phyloP scores from a whole-genome alignment of 2,797 vertebrate genomes.

The Gadopsis bispinosus region DNA sequence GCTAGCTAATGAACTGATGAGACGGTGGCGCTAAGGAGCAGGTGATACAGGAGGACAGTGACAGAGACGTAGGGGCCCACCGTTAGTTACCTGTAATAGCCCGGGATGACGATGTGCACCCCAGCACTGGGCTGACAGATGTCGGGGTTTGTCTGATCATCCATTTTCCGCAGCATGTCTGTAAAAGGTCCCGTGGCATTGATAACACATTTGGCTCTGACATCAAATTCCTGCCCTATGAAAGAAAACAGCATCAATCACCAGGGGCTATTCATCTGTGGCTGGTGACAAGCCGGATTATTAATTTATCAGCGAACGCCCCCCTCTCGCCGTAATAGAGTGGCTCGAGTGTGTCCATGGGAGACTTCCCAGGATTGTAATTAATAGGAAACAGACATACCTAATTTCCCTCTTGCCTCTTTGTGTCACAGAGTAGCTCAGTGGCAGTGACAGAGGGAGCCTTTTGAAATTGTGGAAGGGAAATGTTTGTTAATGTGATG shows the following conservation, averaged over 20 bases:
- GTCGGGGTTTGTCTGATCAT: constrained; percentile 88
- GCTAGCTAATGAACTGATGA: constrained; percentile 80
- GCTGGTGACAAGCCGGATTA: constrained; percentile 87
- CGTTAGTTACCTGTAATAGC: constrained; percentile 96
- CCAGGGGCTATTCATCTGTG: constrained; percentile 86
- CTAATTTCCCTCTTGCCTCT: constrained; percentile 88
- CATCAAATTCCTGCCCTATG: constrained; percentile 96
- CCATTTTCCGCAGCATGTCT: constrained; percentile 94
- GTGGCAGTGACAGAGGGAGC: constrained; percentile 80
- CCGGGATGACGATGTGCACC: constrained; percentile 94
- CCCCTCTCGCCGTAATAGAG: constrained; percentile 86
- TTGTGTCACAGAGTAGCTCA: constrained; percentile 84
- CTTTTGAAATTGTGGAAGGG: constrained; percentile 79
- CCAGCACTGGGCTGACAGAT: constrained; percentile 96
- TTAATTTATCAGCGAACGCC: constrained; percentile 90
- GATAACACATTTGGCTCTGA: constrained; percentile 98
- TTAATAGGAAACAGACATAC: constrained; percentile 91
- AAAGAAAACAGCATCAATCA: constrained; percentile 95
- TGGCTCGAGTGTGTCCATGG: constrained; percentile 84
- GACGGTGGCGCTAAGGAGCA: constrained; percentile 72
- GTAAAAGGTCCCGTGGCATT: constrained; percentile 99
- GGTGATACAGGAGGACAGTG: constrained; percentile 78
- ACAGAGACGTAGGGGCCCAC: constrained; percentile 90
- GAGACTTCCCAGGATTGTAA: constrained; percentile 89
- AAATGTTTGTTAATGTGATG: constrained; percentile 84